A percentile compares a stretch with the other conserved stretches of the same genome.
These are phyloP conservation scores for Triplophysa siluroides DNA, from an alignment of 2,113 vertebrate species.

Conservation along the genomic window DNA sequence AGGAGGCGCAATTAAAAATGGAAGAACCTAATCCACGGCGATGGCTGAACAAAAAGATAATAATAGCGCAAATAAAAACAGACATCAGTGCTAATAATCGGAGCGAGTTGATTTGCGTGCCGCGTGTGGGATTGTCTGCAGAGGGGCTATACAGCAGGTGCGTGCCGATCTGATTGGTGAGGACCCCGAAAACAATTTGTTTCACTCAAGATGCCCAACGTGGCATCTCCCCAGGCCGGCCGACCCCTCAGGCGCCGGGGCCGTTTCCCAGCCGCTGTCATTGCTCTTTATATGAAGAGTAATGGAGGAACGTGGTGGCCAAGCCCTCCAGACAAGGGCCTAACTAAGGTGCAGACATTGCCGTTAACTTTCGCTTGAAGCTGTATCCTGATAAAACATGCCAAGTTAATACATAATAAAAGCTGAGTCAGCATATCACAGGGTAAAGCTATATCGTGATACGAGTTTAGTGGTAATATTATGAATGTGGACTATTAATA, in stretches of 20 bases:
- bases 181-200: slow-evolving; percentile 28
- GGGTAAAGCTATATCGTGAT: background rate
- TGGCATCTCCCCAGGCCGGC: slow-evolving; percentile 13
- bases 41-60: slow-evolving; percentile 27
- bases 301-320: slow-evolving; percentile 50
- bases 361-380: slow-evolving; percentile 40
- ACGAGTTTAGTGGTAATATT: too few species aligned
- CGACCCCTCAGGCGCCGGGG: background rate
- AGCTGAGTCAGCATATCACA: slow-evolving; percentile 50
- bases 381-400: slow-evolving; percentile 18
- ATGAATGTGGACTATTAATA: background rate
- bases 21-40: slow-evolving; percentile 17
- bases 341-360: slow-evolving; percentile 42
- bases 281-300: slow-evolving; percentile 64
- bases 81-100: slow-evolving; percentile 40
- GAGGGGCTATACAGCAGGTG: slow-evolving; percentile 14
- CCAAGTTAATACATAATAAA: slow-evolving; percentile 45
- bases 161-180: slow-evolving; percentile 4
- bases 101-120: slow-evolving; percentile 6
- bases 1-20: slow-evolving; percentile 39
- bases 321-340: slow-evolving; percentile 49
- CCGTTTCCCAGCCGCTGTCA: too few species aligned
- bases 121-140: slow-evolving; percentile 1
- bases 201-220: slow-evolving; percentile 8
- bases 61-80: slow-evolving; percentile 49